Evolutionary conservation across 2,113 vertebrate genomes (phyloP).

Genomic region (Microcebus ravelobensis): DNA sequence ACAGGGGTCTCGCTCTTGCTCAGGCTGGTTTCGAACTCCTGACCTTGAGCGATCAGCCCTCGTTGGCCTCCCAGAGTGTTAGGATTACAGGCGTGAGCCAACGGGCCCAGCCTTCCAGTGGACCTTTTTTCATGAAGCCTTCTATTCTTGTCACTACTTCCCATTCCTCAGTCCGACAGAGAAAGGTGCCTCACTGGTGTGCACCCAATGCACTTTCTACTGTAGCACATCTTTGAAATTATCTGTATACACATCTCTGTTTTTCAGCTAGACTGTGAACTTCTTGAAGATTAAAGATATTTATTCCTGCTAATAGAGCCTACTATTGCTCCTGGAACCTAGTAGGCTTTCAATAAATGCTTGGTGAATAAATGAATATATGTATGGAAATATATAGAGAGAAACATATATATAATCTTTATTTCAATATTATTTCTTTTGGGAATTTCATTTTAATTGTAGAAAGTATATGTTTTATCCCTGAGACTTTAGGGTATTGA

Average conservation of each 20-base stretch:
- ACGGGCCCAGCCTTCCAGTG: not conserved
- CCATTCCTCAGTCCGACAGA: not conserved
- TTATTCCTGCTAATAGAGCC: not conserved
- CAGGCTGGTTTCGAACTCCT: too few species aligned
- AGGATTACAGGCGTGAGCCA: too few species aligned
- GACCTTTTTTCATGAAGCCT: not conserved
- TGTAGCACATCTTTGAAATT: not conserved
- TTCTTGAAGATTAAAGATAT: constrained; percentile 5
- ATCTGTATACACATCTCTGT: not conserved
- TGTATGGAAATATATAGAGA: too few species aligned
- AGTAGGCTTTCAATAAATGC: not conserved
- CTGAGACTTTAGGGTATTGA: not conserved
- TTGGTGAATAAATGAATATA: not conserved
- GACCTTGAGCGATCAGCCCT: too few species aligned
- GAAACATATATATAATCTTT: not conserved
- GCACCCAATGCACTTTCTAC: not conserved
- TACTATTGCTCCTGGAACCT: not conserved
- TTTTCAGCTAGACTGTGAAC: constrained; percentile 23
- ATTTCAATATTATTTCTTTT: not conserved
- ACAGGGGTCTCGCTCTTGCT: too few species aligned
- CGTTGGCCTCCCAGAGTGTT: too few species aligned
- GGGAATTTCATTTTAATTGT: constrained; percentile 18
- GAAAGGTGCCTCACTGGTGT: not conserved
- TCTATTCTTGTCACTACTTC: not conserved
- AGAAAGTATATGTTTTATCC: not conserved